Conservation (phyloP, 2,888 invertebrate species). For the Asteroscopus sphinx region DNA sequence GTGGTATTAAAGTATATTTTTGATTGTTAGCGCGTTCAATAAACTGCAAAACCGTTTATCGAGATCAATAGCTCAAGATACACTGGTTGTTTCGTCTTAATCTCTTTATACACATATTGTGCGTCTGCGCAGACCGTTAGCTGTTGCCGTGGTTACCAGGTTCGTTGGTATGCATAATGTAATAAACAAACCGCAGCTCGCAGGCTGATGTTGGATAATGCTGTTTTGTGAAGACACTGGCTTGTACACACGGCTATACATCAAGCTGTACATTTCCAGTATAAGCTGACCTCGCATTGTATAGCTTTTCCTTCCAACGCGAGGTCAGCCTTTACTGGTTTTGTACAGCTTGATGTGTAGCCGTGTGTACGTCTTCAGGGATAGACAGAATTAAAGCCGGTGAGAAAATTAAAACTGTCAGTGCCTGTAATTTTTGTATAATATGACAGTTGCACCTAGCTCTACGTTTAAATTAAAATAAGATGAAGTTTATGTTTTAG, state of each 20-base stretch:
- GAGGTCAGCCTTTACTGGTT: too few species aligned
- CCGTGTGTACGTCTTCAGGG: conserved; percentile 11
- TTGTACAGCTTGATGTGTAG: too few species aligned
- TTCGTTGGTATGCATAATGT: conserved; percentile 48
- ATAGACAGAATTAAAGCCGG: conserved; percentile 8
- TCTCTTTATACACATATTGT: conserved; percentile 65
- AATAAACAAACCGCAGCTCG: conserved; percentile 51
- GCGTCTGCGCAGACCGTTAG: conserved; percentile 52
- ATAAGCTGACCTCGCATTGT: too few species aligned
- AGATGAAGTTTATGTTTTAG: too few species aligned
- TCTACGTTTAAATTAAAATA: too few species aligned
- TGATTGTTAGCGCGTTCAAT: background rate
- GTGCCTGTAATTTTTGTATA: too few species aligned
- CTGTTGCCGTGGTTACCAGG: conserved; percentile 45
- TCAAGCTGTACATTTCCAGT: too few species aligned
- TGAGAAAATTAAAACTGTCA: conserved; percentile 5
- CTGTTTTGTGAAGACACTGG: conserved; percentile 44
- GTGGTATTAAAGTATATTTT: conserved; percentile 20
- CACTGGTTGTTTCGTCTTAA: conserved; percentile 62
- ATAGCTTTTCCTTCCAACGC: too few species aligned
- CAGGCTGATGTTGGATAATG: conserved; percentile 45
- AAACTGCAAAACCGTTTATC: conserved; percentile 23
- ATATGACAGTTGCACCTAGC: too few species aligned
- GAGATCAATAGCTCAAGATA: conserved; percentile 64
- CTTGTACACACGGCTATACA: too few species aligned